phyloP scores from a whole-genome alignment of 2,113 vertebrate genomes.

The Ictalurus furcatus region DNA sequence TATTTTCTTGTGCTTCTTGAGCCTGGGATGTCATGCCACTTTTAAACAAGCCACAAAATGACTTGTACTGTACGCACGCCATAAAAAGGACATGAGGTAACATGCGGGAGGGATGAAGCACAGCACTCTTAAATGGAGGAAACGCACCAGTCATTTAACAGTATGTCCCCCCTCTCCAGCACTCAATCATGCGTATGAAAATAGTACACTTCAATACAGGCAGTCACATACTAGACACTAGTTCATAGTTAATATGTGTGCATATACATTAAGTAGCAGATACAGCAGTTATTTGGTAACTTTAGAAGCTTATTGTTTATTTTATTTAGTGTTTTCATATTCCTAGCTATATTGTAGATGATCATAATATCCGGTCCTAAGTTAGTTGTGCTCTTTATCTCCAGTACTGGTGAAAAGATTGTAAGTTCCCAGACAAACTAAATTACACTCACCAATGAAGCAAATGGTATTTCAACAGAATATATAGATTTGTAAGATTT shows the following conservation, averaged over 20 bases:
- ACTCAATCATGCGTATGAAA: neutral
- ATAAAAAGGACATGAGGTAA: slow-evolving; percentile 24
- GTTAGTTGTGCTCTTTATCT: neutral
- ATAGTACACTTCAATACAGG: neutral
- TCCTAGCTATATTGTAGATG: neutral
- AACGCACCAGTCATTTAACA: neutral
- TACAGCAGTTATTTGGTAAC: neutral
- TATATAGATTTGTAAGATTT: neutral
- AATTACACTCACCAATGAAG: neutral
- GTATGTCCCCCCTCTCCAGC: neutral
- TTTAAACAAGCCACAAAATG: slow-evolving; percentile 62
- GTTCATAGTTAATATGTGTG: neutral
- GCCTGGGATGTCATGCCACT: slow-evolving; percentile 67
- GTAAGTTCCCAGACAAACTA: neutral
- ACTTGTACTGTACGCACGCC: slow-evolving; percentile 63
- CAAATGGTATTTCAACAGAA: neutral
- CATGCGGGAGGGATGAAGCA: slow-evolving; percentile 16
- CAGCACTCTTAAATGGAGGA: slow-evolving; percentile 1
- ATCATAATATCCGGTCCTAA: neutral
- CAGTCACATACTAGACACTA: neutral
- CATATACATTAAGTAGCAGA: neutral
- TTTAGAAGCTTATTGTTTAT: neutral
- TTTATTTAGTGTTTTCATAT: neutral
- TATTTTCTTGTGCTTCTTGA: slow-evolving; percentile 37
- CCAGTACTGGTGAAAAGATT: neutral